Conservation (phyloP, 2,797 vertebrate species). For the Chanos chanos region DNA sequence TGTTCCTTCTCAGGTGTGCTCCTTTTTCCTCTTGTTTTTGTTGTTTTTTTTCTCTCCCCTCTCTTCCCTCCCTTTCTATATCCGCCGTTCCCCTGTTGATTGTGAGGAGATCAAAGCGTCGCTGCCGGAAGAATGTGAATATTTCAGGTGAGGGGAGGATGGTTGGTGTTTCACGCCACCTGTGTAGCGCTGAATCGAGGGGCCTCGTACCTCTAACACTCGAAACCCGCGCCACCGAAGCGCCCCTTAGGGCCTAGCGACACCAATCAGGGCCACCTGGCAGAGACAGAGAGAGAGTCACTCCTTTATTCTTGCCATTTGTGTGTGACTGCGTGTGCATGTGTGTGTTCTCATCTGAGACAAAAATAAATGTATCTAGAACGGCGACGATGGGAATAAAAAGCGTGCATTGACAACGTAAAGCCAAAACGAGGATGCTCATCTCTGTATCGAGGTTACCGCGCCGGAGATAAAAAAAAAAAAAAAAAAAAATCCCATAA, state of each 20-base stretch:
- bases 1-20: conserved; percentile 78
- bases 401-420: conserved; percentile 44
- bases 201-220: conserved; percentile 64
- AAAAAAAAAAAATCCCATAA: neutral
- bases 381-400: conserved; percentile 73
- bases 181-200: conserved; percentile 63
- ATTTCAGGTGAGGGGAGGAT: conserved; percentile 78
- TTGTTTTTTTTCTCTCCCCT: conserved; percentile 64
- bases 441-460: conserved; percentile 29
- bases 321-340: conserved; percentile 23
- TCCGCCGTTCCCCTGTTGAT: conserved; percentile 56
- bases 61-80: conserved; percentile 19
- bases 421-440: conserved; percentile 29
- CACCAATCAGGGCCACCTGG: conserved; percentile 75
- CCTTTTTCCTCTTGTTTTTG: conserved; percentile 75
- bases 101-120: conserved; percentile 73
- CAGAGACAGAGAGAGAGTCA: conserved; percentile 59
- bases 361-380: conserved; percentile 79
- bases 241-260: conserved; percentile 60
- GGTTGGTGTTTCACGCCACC: conserved; percentile 71
- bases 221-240: conserved; percentile 26
- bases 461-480: neutral
- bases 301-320: conserved; percentile 52
- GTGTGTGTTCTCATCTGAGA: conserved; percentile 62
- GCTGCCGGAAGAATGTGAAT: conserved; percentile 75